Evolutionary conservation across 23 tunicate species (phyloP), one percentile per base, ranked within the genome.

Genomic region (Clavelina lepadiformis): DNA sequence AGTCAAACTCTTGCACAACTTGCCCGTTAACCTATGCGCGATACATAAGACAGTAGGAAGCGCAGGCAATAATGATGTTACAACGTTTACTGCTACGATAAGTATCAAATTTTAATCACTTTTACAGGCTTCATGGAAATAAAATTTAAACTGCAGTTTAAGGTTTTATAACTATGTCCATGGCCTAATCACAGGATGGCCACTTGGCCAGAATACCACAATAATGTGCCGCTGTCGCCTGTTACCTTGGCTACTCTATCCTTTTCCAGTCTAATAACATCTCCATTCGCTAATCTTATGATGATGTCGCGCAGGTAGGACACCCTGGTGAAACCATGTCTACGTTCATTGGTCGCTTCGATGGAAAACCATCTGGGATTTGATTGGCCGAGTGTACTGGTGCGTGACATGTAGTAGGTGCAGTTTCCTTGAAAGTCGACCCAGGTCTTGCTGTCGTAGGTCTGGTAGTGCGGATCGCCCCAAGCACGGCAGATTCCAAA

Each of bases 391-490:
- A 76, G 20, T n/a, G n/a, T n/a, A 5, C 19, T 29, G 0, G 84
- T 84, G 13, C 63, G 61, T 5, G 80, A 44, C 84, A 84, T 65
- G 50, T 24, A 22, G 41, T 84, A 84, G 20, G 73, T 50, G 61
- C 93, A 84, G 22, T 56, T 51, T 26, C 93, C 93, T 79, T 61
- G 61, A 35, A 84, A 84, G 41, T 77, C 84, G 71, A 53, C 63
- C 52, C 47, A 32, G 0, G 68, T 72, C 25, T 49, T 55, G 6
- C 78, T 65, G 53, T 84, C 93, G 31, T 58, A 84, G 13, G 76
- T 62, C 59, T 52, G 54, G 46, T 84, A 84, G 41, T 84, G 93
- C 29, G 85, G 83, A 50, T 84, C 78, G 1, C 93, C 93, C 72
- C 71, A 77, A 21, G 93, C 83, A 24, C 24, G 61, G 84, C 93